Conservation (phyloP, 2,888 invertebrate species). For the Luperina nickerlii region DNA sequence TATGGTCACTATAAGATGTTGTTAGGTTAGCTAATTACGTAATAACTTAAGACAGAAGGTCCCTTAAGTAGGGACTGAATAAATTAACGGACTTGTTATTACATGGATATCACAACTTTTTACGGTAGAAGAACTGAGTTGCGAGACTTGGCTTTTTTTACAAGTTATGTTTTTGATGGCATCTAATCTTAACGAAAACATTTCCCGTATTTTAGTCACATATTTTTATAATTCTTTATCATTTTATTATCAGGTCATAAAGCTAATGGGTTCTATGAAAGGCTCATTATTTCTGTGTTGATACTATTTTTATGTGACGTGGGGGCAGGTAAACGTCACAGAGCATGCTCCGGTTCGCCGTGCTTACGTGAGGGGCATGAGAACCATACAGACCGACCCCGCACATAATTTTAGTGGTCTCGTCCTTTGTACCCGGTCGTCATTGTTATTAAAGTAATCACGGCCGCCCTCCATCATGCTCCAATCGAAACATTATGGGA, state of each 20-base stretch:
- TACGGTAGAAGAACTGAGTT: no score
- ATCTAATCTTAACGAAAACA: constrained; percentile 52
- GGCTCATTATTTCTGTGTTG: constrained; percentile 86
- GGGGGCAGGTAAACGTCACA: constrained; percentile 81
- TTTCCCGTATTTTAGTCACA: constrained; percentile 66
- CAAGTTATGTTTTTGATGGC: no score
- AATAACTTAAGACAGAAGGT: no score
- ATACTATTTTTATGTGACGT: constrained; percentile 86
- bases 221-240: constrained; percentile 68
- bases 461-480: constrained; percentile 87
- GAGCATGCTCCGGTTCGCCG: constrained; percentile 72
- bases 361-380: constrained; percentile 87
- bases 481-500: constrained; percentile 90
- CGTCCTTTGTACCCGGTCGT: constrained; percentile 86
- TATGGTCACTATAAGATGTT: no score
- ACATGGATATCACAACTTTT: no score
- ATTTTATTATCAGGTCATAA: constrained; percentile 77
- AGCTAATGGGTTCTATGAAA: constrained; percentile 82
- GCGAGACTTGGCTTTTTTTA: no score
- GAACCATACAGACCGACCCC: constrained; percentile 84
- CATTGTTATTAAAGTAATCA: constrained; percentile 91
- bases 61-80: no score
- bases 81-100: no score
- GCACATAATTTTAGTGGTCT: constrained; percentile 87
- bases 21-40: no score